phyloP scores from a whole-genome alignment of 2,888 invertebrate genomes.

The Blastobasis adustella region DNA sequence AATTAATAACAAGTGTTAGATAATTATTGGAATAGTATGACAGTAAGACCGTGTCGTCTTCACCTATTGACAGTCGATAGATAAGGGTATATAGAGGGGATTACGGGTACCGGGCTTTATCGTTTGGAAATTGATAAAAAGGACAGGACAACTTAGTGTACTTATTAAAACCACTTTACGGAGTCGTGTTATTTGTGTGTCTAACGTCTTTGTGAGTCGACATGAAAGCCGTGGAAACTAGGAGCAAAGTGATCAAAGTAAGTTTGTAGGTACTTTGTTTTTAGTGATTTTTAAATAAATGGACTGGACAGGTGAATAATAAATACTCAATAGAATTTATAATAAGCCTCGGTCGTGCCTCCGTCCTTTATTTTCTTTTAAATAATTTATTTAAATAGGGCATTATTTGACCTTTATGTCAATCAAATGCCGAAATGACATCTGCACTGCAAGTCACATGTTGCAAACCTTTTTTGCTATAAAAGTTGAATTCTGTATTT shows the following conservation, averaged over 20 bases:
- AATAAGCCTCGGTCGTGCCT: too few species aligned
- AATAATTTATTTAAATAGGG: too few species aligned
- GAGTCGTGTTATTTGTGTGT: slow-evolving; percentile 1
- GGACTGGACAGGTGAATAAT: too few species aligned
- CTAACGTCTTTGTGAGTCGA: slow-evolving; percentile 1
- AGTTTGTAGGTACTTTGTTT: slow-evolving; percentile 5
- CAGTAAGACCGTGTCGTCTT: too few species aligned
- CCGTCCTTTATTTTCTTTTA: too few species aligned
- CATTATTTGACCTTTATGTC: too few species aligned
- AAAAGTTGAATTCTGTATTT: slow-evolving; percentile 1
- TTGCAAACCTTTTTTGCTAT: slow-evolving; percentile 1
- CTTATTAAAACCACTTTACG: slow-evolving; percentile 21
- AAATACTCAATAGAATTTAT: too few species aligned
- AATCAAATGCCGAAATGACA: too few species aligned
- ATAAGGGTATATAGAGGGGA: slow-evolving; percentile 32
- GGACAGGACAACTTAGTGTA: slow-evolving; percentile 23
- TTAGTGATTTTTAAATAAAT: too few species aligned
- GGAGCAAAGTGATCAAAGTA: slow-evolving; percentile 21
- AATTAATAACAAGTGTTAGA: too few species aligned
- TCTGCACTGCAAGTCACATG: neutral
- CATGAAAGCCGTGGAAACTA: slow-evolving; percentile 45
- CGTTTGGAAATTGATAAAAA: slow-evolving; percentile 19
- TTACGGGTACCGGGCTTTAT: slow-evolving; percentile 25
- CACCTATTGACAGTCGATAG: slow-evolving; percentile 36
- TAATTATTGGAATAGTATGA: too few species aligned